Evolutionary conservation across 2,888 invertebrate genomes (phyloP).

Genomic region (Odontomyia ornata): DNA sequence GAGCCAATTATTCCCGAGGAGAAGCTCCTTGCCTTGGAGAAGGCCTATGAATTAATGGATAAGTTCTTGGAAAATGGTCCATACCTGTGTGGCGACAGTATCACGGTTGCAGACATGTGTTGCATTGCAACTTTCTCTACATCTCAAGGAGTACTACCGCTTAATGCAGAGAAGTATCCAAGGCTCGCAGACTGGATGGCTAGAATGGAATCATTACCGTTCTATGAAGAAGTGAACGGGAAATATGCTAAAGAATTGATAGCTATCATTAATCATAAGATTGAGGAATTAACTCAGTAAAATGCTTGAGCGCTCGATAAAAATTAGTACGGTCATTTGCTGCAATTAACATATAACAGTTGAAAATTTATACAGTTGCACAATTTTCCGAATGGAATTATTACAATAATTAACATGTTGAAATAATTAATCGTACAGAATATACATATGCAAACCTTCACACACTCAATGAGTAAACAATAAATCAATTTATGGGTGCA

Average conservation of each 20-base stretch:
- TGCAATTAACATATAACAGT: no score
- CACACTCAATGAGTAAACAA: no score
- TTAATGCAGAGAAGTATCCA: slow-evolving; percentile 31
- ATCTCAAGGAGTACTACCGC: neutral
- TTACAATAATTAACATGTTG: no score
- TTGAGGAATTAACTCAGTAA: neutral
- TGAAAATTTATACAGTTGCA: no score
- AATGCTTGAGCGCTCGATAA: neutral
- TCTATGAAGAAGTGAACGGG: slow-evolving; percentile 32
- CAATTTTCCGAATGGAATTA: no score
- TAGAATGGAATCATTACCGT: slow-evolving; percentile 31
- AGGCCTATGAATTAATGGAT: slow-evolving; percentile 58
- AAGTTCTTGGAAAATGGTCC: slow-evolving; percentile 54
- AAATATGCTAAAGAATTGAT: neutral
- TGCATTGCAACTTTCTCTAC: slow-evolving; percentile 54
- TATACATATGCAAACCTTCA: no score
- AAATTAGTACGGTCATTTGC: no score
- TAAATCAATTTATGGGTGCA: no score
- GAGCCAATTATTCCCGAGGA: slow-evolving; percentile 49
- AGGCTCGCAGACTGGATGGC: slow-evolving; percentile 31
- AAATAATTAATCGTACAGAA: no score
- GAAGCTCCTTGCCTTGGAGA: slow-evolving; percentile 55
- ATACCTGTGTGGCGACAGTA: slow-evolving; percentile 54
- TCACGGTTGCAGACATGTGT: slow-evolving; percentile 59
- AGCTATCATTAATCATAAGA: neutral